Conservation (phyloP, 1,140 invertebrate genomes). For the honey bee (Apis mellifera) region Amel_HAv3.1 CM009934.2:4493001-4493500, state of each 20-base stretch:
- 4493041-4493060: slow-evolving; percentile 22
- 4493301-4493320: not conserved
- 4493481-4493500: too few species aligned
- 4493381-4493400: slow-evolving; percentile 40
- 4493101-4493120: slow-evolving; percentile 17
- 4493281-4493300: not conserved
- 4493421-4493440: not conserved
- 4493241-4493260: not conserved
- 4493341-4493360: not conserved
- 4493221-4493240: not conserved
- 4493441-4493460: not conserved
- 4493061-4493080: not conserved
- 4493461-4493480: not conserved
- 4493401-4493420: not conserved
- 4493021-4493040: slow-evolving; percentile 31
- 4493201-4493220: not conserved
- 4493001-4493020: slow-evolving; percentile 29
- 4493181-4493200: not conserved
- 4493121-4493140: slow-evolving; percentile 27
- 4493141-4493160: slow-evolving; percentile 2
- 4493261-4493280: too few species aligned
- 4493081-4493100: not conserved
- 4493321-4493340: not conserved
- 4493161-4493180: not conserved
- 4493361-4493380: slow-evolving; percentile 15